phyloP scores from a whole-genome alignment of 2,113 vertebrate species.

The Rostratula benghalensis region DNA sequence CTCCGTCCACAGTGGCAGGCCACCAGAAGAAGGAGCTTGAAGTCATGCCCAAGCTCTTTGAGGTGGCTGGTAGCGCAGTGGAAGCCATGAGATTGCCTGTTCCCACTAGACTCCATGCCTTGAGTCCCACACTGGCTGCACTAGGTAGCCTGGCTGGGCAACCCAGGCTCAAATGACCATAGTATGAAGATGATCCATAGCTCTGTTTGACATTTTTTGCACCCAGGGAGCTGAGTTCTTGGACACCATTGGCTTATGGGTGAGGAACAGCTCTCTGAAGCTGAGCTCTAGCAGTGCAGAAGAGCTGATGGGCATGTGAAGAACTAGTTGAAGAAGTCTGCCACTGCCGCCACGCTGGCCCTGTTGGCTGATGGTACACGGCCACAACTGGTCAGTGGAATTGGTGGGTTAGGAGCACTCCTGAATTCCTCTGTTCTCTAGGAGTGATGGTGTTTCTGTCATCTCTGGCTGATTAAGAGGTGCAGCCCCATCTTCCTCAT shows the following conservation, averaged over 20 bases:
- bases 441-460: background rate
- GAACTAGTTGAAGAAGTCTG: background rate
- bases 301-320: background rate
- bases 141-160: background rate
- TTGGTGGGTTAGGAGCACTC: background rate
- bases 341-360: background rate
- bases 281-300: background rate
- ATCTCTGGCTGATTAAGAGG: background rate
- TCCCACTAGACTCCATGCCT: background rate
- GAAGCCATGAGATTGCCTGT: fast-evolving
- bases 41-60: background rate
- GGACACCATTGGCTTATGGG: fast-evolving
- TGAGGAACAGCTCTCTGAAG: background rate
- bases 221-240: background rate
- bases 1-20: background rate
- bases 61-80: background rate
- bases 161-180: background rate
- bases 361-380: background rate
- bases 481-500: background rate
- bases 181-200: background rate
- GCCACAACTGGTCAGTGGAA: background rate
- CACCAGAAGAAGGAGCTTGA: background rate
- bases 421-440: background rate
- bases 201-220: background rate
- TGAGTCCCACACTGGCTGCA: background rate